phyloP scores from a whole-genome alignment of 2,113 vertebrate genomes.

The Paramisgurnus dabryanus region DNA sequence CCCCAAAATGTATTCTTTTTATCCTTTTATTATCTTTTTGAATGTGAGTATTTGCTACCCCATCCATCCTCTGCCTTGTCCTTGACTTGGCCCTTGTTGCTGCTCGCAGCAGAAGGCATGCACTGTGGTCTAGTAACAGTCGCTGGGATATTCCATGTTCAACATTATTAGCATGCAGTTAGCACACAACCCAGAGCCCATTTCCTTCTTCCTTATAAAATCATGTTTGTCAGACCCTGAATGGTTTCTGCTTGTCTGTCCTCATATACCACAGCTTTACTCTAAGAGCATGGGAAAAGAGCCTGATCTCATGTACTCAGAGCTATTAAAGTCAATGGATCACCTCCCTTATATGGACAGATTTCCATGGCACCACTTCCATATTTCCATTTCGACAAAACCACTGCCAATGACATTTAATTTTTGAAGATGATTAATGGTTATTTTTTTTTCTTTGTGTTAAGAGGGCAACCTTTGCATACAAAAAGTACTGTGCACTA shows the following conservation, averaged over 20 bases:
- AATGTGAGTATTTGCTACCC: background rate
- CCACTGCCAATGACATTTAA: background rate
- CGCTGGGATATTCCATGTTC: constrained; percentile 7
- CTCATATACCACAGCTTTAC: constrained; percentile 40
- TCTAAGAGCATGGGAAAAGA: constrained; percentile 37
- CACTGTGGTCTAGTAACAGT: background rate
- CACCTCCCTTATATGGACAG: constrained; percentile 33
- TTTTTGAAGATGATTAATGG: background rate
- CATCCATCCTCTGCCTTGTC: background rate
- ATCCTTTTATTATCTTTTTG: background rate
- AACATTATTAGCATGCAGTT: constrained; percentile 27
- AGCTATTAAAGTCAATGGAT: constrained; percentile 34
- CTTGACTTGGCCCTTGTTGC: background rate
- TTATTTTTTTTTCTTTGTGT: background rate
- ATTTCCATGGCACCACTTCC: constrained; percentile 3
- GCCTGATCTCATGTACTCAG: constrained; percentile 18
- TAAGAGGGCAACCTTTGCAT: no score
- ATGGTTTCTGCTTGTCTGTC: constrained; percentile 18
- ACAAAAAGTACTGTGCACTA: no score
- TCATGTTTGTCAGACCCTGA: constrained; percentile 27
- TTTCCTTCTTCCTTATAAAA: constrained; percentile 20
- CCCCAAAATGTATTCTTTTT: background rate
- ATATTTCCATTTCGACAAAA: constrained; percentile 17
- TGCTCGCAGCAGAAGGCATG: constrained; percentile 12
- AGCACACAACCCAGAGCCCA: background rate